Conservation (phyloP, 2,113 vertebrate species). For the Corythoichthys haematopterus region DNA sequence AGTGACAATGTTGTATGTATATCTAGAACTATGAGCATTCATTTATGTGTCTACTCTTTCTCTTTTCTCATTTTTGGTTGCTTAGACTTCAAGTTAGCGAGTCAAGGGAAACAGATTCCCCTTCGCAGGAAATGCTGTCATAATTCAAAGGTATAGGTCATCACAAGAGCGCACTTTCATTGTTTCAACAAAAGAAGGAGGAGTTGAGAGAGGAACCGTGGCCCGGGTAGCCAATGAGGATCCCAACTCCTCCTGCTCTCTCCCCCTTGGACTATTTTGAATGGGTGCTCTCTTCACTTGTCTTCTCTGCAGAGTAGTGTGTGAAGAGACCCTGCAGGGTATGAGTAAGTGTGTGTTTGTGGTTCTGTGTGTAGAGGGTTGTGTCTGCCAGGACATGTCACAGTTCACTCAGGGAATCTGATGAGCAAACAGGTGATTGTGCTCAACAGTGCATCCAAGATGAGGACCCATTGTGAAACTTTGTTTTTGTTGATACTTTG, state of each 20-base stretch:
- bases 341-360: slow-evolving; percentile 31
- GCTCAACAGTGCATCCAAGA: slow-evolving; percentile 51
- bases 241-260: slow-evolving; percentile 43
- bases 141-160: slow-evolving; percentile 64
- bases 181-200: slow-evolving; percentile 65
- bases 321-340: slow-evolving; percentile 51
- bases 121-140: slow-evolving; percentile 37
- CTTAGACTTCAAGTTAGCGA: slow-evolving; percentile 16
- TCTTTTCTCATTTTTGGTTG: not conserved
- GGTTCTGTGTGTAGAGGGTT: slow-evolving; percentile 31
- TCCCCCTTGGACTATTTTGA: slow-evolving; percentile 42
- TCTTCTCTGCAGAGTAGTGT: slow-evolving; percentile 45
- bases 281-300: slow-evolving; percentile 68
- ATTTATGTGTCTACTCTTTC: too few species aligned
- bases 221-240: slow-evolving; percentile 57
- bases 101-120: slow-evolving; percentile 43
- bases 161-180: slow-evolving; percentile 65
- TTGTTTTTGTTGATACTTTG: slow-evolving; percentile 66
- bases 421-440: slow-evolving; percentile 32
- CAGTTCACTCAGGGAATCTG: slow-evolving; percentile 47
- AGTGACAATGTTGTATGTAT: not conserved
- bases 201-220: slow-evolving; percentile 57
- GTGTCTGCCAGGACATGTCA: slow-evolving; percentile 61
- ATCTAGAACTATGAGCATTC: not conserved
- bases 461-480: slow-evolving; percentile 47